phyloP scores from a whole-genome alignment of 1,140 invertebrate genomes.

The Whitmania pigra region DNA sequence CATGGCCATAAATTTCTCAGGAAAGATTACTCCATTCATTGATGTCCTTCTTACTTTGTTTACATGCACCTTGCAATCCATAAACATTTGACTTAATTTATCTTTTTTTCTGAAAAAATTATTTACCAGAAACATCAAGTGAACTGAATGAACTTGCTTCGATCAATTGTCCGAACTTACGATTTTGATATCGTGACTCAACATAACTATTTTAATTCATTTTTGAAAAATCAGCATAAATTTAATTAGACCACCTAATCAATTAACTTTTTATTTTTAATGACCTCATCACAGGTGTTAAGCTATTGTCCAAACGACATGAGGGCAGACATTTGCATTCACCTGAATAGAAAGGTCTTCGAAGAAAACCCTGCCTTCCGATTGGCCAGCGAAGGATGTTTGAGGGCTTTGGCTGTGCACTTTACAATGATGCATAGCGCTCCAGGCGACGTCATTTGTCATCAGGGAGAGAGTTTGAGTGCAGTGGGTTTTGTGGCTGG shows the following conservation, averaged over 20 bases:
- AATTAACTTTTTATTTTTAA: no score
- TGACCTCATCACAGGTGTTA: conserved; percentile 57
- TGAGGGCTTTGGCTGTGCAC: conserved; percentile 94
- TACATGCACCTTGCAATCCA: no score
- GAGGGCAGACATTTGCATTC: conserved; percentile 99
- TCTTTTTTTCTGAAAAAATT: neutral
- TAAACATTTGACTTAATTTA: neutral
- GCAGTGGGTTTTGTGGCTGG: conserved; percentile 97
- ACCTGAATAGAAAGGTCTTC: conserved; percentile 98
- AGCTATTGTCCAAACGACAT: conserved; percentile 99
- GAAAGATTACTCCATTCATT: no score
- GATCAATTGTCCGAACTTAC: no score
- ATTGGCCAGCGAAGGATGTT: conserved; percentile 91
- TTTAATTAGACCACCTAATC: neutral
- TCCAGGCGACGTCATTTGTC: conserved; percentile 42
- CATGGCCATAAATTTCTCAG: no score
- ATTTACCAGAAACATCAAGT: no score
- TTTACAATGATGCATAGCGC: conserved; percentile 86
- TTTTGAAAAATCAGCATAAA: neutral
- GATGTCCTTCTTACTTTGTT: no score
- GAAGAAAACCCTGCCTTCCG: conserved; percentile 98
- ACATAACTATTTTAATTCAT: no score
- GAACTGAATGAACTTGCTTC: no score
- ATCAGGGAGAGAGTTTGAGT: conserved; percentile 85
- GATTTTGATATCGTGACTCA: neutral